Conservation (phyloP, 2,888 invertebrate genomes). For the Tanytarsus gracilentus region DNA sequence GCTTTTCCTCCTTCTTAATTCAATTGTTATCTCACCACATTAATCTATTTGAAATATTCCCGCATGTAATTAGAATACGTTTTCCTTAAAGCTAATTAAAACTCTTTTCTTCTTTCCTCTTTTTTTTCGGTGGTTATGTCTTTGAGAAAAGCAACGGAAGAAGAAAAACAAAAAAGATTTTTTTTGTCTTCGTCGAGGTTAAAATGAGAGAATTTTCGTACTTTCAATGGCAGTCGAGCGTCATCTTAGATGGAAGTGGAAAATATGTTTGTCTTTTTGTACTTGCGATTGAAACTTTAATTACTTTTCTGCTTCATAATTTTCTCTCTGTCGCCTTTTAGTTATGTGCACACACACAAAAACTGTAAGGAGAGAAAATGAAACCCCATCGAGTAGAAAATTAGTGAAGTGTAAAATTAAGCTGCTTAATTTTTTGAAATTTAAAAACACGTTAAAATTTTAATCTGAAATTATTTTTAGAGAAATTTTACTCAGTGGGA, state of each 20-base stretch:
- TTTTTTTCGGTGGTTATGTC: neutral
- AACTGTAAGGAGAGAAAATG: too few relatives aligned
- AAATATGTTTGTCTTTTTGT: constrained; percentile 13
- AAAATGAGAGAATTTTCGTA: neutral
- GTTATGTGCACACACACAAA: too few relatives aligned
- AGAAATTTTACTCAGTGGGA: too few relatives aligned
- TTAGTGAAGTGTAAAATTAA: too few relatives aligned
- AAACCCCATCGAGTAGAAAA: too few relatives aligned
- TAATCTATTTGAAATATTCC: constrained; percentile 25
- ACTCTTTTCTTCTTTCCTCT: constrained; percentile 2
- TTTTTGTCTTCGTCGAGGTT: neutral
- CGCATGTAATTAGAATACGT: constrained; percentile 14
- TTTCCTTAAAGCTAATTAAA: constrained; percentile 23
- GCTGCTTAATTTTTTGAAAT: too few relatives aligned
- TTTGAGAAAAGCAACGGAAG: neutral
- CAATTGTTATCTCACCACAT: constrained; percentile 23
- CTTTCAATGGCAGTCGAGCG: neutral
- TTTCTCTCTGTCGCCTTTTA: neutral
- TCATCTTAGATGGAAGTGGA: constrained; percentile 4
- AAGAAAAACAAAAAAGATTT: neutral
- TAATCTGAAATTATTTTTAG: too few relatives aligned
- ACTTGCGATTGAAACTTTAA: constrained; percentile 4
- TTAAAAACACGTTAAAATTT: too few relatives aligned
- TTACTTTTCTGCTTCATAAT: constrained; percentile 7
- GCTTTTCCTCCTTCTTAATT: constrained; percentile 4